phyloP scores from a whole-genome alignment of 2,888 invertebrate species.

The Lymantria monacha region DNA sequence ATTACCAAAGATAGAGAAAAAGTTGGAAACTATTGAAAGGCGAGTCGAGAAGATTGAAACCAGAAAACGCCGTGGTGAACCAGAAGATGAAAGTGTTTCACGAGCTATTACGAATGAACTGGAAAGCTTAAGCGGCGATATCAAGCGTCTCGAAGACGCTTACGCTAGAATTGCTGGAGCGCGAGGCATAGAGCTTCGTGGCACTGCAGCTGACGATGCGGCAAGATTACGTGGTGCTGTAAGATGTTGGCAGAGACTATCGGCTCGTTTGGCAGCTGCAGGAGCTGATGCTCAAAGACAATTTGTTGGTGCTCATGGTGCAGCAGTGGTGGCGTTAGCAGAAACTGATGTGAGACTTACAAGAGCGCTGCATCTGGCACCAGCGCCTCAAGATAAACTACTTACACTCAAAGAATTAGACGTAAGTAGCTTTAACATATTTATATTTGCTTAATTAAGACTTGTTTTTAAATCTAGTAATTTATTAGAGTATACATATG shows the following conservation, averaged over 20 bases:
- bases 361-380: slow-evolving; percentile 84
- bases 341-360: slow-evolving; percentile 88
- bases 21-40: slow-evolving; percentile 82
- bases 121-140: slow-evolving; percentile 84
- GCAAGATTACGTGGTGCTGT: slow-evolving; percentile 84
- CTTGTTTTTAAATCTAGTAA: no score
- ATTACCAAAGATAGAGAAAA: slow-evolving; percentile 84
- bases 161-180: slow-evolving; percentile 87
- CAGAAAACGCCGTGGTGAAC: slow-evolving; percentile 66
- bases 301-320: slow-evolving; percentile 87
- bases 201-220: slow-evolving; percentile 85
- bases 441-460: no score
- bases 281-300: slow-evolving; percentile 84
- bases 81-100: slow-evolving; percentile 80
- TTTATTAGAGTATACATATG: no score
- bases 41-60: slow-evolving; percentile 78
- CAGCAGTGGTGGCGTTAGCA: slow-evolving; percentile 86
- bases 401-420: slow-evolving; percentile 72
- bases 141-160: slow-evolving; percentile 85
- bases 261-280: slow-evolving; percentile 82
- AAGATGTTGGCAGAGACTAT: slow-evolving; percentile 85
- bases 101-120: slow-evolving; percentile 80
- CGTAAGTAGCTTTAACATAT: slow-evolving; percentile 48
- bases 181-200: slow-evolving; percentile 84
- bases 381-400: slow-evolving; percentile 64